phyloP scores from a whole-genome alignment of 2,797 vertebrate species.

The Fistularia tabacaria region DNA sequence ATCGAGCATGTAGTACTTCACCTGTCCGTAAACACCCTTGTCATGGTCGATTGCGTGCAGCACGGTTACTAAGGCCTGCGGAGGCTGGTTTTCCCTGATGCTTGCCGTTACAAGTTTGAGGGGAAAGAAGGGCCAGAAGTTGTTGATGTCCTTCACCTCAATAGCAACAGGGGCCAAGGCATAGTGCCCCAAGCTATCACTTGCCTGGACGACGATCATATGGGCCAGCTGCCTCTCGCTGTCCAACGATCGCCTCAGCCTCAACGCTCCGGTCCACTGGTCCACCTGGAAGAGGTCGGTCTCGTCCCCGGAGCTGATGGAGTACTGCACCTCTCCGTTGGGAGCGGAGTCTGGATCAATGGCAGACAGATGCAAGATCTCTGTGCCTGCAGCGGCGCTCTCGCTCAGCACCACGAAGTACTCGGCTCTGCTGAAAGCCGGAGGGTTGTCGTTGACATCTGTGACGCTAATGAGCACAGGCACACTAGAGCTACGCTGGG shows the following conservation, averaged over 20 bases:
- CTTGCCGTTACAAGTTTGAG: constrained; percentile 83
- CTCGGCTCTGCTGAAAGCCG: constrained; percentile 81
- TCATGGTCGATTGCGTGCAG: constrained; percentile 87
- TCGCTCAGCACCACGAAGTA: constrained; percentile 84
- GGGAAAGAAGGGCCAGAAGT: constrained; percentile 90
- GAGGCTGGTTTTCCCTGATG: constrained; percentile 89
- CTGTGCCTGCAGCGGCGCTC: constrained; percentile 76
- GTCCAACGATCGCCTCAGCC: constrained; percentile 77
- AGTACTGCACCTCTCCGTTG: constrained; percentile 82
- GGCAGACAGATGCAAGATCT: constrained; percentile 86
- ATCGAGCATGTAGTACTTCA: constrained; percentile 83
- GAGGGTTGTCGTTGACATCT: constrained; percentile 92
- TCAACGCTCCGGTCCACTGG: constrained; percentile 81
- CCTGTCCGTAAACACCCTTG: constrained; percentile 82
- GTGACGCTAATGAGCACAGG: constrained; percentile 81
- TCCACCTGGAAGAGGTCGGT: constrained; percentile 85
- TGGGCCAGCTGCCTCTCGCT: constrained; percentile 78
- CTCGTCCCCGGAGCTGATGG: constrained; percentile 89
- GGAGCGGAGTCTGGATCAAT: constrained; percentile 88
- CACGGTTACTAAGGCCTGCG: constrained; percentile 86
- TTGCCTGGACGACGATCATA: constrained; percentile 85
- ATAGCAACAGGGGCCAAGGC: constrained; percentile 84
- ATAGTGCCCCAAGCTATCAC: constrained; percentile 81
- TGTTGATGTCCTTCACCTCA: constrained; percentile 91
- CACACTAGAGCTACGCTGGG: constrained; percentile 84